These are phyloP conservation scores for Colostygia pectinataria DNA, from an alignment of 2,888 invertebrate species.

Conservation along the genomic window DNA sequence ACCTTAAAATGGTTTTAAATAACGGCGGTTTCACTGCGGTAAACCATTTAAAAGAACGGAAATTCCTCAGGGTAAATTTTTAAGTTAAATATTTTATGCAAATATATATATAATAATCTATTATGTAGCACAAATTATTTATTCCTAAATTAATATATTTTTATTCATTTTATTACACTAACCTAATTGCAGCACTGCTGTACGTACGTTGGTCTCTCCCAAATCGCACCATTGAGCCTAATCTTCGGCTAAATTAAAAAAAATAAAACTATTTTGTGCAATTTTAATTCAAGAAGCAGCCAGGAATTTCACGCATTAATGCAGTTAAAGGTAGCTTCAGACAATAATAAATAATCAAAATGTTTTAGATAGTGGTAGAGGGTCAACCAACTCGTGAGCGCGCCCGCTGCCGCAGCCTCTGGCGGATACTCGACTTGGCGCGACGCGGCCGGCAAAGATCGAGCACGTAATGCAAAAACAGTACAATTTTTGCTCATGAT, in stretches of 20 bases:
- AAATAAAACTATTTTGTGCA: no score
- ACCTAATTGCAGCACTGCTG: no score
- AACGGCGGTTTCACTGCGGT: slow-evolving; percentile 20
- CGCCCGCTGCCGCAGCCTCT: slow-evolving; percentile 56
- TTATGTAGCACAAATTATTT: no score
- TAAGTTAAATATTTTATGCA: neutral
- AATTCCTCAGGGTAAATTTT: neutral
- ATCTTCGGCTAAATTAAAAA: no score
- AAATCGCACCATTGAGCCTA: no score
- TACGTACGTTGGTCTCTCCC: no score
- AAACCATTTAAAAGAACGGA: neutral
- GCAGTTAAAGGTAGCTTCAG: no score
- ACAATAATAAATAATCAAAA: slow-evolving; percentile 25
- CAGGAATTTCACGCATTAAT: no score
- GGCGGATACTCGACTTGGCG: slow-evolving; percentile 67
- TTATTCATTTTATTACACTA: no score
- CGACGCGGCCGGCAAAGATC: slow-evolving; percentile 36
- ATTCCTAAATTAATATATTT: no score
- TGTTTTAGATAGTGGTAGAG: slow-evolving; percentile 50
- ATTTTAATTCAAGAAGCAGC: no score
- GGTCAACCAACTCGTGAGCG: slow-evolving; percentile 58
- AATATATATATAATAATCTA: no score
- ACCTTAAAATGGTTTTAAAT: slow-evolving; percentile 26
- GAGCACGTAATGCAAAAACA: slow-evolving; percentile 62
- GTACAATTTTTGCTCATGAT: slow-evolving; percentile 23